phyloP scores from a whole-genome alignment of 1,140 invertebrate species.

The Drosophila ercepeae region DNA sequence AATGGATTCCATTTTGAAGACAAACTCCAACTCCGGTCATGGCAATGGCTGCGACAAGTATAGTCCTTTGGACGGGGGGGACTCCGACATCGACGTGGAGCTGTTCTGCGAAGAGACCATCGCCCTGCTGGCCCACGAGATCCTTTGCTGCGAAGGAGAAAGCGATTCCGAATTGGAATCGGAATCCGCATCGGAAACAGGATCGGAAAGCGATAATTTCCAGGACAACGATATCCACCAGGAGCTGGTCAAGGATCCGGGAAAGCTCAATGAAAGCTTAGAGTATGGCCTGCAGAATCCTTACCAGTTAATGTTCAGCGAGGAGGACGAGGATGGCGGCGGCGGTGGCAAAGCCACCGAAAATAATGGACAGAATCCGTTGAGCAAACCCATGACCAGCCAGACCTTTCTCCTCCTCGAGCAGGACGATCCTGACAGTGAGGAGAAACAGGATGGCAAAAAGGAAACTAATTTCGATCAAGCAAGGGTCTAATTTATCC shows the following conservation, averaged over 20 bases:
- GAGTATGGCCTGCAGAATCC: constrained; percentile 1
- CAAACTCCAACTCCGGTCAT: too few species aligned
- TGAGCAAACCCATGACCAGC: neutral
- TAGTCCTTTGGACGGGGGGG: constrained; percentile 53
- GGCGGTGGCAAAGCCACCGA: neutral
- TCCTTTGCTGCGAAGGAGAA: constrained; percentile 53
- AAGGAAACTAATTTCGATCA: neutral
- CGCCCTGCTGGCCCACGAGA: constrained; percentile 53
- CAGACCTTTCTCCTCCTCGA: constrained; percentile 12
- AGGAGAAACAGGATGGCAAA: constrained; percentile 4
- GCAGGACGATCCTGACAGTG: constrained; percentile 24
- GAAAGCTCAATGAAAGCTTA: neutral
- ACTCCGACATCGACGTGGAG: constrained; percentile 29
- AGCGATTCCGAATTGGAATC: constrained; percentile 30
- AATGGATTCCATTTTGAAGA: neutral
- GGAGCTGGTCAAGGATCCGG: neutral
- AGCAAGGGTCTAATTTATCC: neutral
- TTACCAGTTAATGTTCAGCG: constrained; percentile 29
- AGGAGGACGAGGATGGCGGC: constrained; percentile 19
- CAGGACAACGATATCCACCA: too few species aligned
- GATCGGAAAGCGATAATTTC: neutral
- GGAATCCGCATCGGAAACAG: neutral
- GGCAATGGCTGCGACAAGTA: constrained; percentile 8
- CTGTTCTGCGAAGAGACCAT: constrained; percentile 40
- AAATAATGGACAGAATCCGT: neutral